Base-by-base conservation (phyloP, 1,140 invertebrate species). In the Stratiolaelaps scimitus region DNA sequence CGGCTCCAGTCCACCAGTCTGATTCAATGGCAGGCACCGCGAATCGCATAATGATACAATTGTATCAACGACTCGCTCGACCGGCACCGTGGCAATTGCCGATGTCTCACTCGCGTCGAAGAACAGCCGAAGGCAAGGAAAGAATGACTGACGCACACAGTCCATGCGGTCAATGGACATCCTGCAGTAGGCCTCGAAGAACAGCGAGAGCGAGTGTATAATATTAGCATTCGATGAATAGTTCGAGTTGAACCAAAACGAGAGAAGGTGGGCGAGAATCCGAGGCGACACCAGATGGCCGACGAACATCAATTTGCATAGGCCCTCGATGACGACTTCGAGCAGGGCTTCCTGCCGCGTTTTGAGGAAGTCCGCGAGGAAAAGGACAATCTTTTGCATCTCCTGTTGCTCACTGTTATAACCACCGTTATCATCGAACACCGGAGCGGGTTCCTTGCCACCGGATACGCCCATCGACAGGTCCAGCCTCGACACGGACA, bases 291-390 rank as follows among this genome's bases (percentile, higher is more conserved):
- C 53, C 53, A 60, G 23, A 34, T 60, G 53, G 13, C 53, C 53
- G 10, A 60, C 53, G 26, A 60, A 60, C 23, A 60, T 60, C 53
- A 60, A 26, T 26, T 60, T 60, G 53, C 53, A 60, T 23, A 60
- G 34, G 23, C 53, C 53, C 34, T 60, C 53, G 20, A 60, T 60
- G 23, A 60, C 53, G 34, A 60, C 53, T 26, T 60, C 53, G 1
- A 60, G 53, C 26, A 60, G 53, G 4, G 26, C 34, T 2, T 60
- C 53, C 26, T 26, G 26, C 2, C 34, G 26, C 53, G 34, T 17
- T 60, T 60, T 60, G 17, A 60, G 53, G 23, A 60, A 60, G 26
- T 60, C 53, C 15, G 53, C 53, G 26, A 60, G 20, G 23, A 60
- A 60, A 29, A 34, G 26, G 1, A 60, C 34, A 34, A 60, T 60